phyloP scores from a whole-genome alignment of 1,140 invertebrate genomes.

The Drosophila carrolli region DNA sequence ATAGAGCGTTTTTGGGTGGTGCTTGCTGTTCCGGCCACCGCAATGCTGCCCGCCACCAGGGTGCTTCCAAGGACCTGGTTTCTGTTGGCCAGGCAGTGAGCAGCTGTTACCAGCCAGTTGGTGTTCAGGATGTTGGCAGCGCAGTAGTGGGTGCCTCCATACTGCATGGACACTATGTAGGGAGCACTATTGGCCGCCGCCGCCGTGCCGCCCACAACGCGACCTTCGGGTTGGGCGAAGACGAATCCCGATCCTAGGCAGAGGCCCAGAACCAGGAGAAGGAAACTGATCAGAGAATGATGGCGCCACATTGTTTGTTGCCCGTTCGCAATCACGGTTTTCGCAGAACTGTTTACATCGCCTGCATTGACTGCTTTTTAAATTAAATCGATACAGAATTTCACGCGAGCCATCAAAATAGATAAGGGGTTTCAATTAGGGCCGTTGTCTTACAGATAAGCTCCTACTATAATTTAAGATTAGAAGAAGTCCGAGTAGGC shows the following conservation, averaged over 20 bases:
- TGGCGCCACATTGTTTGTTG: slow-evolving; percentile 16
- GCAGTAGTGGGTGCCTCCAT: slow-evolving; percentile 85
- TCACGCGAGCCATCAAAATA: background rate
- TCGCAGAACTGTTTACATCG: slow-evolving; percentile 63
- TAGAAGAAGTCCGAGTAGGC: slow-evolving; percentile 1
- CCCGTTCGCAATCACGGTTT: slow-evolving; percentile 49
- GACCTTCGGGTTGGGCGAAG: slow-evolving; percentile 43
- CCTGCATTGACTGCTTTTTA: slow-evolving; percentile 56
- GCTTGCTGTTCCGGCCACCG: slow-evolving; percentile 60
- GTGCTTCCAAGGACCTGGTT: slow-evolving; percentile 62
- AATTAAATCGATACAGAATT: slow-evolving; percentile 57
- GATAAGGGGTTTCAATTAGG: slow-evolving; percentile 66
- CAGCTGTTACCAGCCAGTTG: slow-evolving; percentile 86
- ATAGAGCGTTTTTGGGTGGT: slow-evolving; percentile 73
- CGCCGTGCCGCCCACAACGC: slow-evolving; percentile 74
- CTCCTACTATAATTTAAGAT: slow-evolving; percentile 50
- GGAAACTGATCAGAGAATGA: background rate
- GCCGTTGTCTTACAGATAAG: slow-evolving; percentile 49
- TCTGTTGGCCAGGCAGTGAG: slow-evolving; percentile 73
- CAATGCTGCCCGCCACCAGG: slow-evolving; percentile 69
- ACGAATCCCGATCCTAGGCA: slow-evolving; percentile 23
- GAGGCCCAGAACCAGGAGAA: slow-evolving; percentile 16
- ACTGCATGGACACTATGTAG: slow-evolving; percentile 82
- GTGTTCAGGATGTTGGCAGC: slow-evolving; percentile 86
- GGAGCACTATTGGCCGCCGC: slow-evolving; percentile 73